phyloP scores from a whole-genome alignment of 2,888 invertebrate genomes.

The Drosophila macrothrix region DNA sequence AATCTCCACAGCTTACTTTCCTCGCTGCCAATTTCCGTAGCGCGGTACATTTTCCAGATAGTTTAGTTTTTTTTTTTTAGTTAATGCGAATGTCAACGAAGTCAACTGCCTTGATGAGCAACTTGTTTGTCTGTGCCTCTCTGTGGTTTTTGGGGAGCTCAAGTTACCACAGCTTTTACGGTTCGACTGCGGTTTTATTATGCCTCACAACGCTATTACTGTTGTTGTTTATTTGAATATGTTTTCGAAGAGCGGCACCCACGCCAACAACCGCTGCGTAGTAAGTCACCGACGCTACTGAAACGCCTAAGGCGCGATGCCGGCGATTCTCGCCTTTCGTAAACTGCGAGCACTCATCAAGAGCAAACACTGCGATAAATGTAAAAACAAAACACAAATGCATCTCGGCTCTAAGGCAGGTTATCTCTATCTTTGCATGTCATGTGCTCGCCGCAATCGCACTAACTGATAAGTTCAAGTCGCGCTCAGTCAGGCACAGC shows the following conservation, averaged over 20 bases:
- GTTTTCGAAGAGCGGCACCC: conserved; percentile 28
- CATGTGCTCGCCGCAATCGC: conserved; percentile 42
- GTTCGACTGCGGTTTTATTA: conserved; percentile 38
- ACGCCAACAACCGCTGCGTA: conserved; percentile 48
- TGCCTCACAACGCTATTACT: conserved; percentile 25
- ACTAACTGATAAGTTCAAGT: conserved; percentile 59
- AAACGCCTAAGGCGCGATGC: conserved; percentile 25
- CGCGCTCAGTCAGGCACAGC: conserved; percentile 52
- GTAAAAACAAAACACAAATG: conserved; percentile 38
- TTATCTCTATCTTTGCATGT: conserved; percentile 56
- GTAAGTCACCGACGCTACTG: conserved; percentile 50
- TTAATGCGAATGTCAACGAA: conserved; percentile 22
- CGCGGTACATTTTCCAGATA: conserved; percentile 76
- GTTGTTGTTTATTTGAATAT: conserved; percentile 13
- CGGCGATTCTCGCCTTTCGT: conserved; percentile 21
- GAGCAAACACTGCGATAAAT: conserved; percentile 71
- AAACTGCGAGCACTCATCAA: conserved; percentile 32
- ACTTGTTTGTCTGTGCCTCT: conserved; percentile 25
- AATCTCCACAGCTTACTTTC: conserved; percentile 79
- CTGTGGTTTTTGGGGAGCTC: conserved; percentile 34
- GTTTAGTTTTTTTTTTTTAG: not conserved
- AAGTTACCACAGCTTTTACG: conserved; percentile 53
- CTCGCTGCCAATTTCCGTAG: conserved; percentile 80
- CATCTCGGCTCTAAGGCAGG: conserved; percentile 49
- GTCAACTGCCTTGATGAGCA: conserved; percentile 18